These are phyloP conservation scores for Amphipyra tragopoginis DNA, from an alignment of 2,888 invertebrate genomes.

Conservation along the genomic window DNA sequence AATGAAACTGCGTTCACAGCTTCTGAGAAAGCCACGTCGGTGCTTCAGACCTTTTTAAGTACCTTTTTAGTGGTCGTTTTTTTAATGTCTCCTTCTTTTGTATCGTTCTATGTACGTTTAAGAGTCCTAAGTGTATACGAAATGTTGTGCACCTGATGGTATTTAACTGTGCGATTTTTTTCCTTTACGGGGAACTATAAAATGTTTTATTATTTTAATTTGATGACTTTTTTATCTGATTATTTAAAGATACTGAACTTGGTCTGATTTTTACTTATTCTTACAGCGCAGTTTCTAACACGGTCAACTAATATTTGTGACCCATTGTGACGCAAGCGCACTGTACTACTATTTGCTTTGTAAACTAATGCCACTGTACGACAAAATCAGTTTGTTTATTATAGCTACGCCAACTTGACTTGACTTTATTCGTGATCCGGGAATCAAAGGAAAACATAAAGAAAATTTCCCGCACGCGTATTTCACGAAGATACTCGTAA, in stretches of 20 bases:
- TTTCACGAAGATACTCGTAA: background rate
- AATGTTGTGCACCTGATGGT: constrained; percentile 13
- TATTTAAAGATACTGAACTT: too few relatives aligned
- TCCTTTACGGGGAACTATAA: too few relatives aligned
- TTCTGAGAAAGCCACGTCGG: constrained; percentile 42
- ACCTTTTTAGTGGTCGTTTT: constrained; percentile 54
- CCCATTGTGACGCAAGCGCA: too few relatives aligned
- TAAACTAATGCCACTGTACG: too few relatives aligned
- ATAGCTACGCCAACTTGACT: background rate
- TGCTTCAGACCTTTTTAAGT: constrained; percentile 60
- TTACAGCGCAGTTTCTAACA: too few relatives aligned
- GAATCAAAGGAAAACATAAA: constrained; percentile 26
- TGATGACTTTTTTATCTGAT: too few relatives aligned
- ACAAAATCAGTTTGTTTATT: too few relatives aligned
- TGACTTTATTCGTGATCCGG: constrained; percentile 26
- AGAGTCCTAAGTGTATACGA: constrained; percentile 1
- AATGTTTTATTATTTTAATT: too few relatives aligned
- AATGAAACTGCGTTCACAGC: constrained; percentile 64
- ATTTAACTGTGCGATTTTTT: background rate
- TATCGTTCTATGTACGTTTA: constrained; percentile 14
- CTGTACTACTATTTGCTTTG: background rate
- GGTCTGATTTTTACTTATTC: too few relatives aligned
- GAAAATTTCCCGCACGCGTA: constrained; percentile 16
- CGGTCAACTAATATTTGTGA: too few relatives aligned
- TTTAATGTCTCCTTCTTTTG: constrained; percentile 47